Base-by-base conservation (phyloP, 2,888 invertebrate species). In the Galeopsomyia nigrocyanea region DNA sequence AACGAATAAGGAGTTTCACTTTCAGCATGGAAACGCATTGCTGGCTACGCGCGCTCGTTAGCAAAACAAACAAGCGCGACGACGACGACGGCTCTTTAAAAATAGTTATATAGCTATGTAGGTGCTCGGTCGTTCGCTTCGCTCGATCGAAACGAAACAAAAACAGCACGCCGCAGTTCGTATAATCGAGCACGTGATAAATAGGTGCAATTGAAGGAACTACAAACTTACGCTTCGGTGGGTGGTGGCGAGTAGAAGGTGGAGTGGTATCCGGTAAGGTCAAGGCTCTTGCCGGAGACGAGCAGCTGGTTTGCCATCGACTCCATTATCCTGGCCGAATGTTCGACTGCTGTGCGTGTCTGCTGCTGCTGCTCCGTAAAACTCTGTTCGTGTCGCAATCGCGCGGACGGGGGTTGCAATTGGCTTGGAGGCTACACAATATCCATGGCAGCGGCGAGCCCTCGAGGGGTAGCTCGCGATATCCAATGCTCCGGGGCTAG, bases 241-340 rank as follows among this genome's bases (percentile, higher is more conserved):
- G 84, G 83, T 75, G 86, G 86, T 57, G 86, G 86, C 58, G 86
- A 86, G 74, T 85, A 86, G 77, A 86, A 84, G 2, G 84, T 84
- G 51, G 86, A 85, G 71, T 86, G 84, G 74, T 85, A 86, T 49
- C 77, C 78, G 19, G 79, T 63, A 64, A 84, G 81, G 78, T 86
- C 85, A 77, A 83, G 81, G 68, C 77, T 76, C 77, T 84, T 86
- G 47, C 79, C 79, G 69, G 85, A 82, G 49, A 82, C 75, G 67
- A 82, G 78, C 39, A 85, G 60, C 81, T 78, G 69, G 75, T 79
- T 71, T 79, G 81, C 39, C 76, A 82, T 68, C 75, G 82, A 78
- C 78, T 85, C 84, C 86, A 86, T 72, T 49, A 50, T 71, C 39
- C 63, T 47, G 56, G 61, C 56, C 21, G 14, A 10, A 1, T 39